Evolutionary conservation across 92 coral and sea anemone species (phyloP).

Genomic region (Epizoanthus illoricatus): DNA sequence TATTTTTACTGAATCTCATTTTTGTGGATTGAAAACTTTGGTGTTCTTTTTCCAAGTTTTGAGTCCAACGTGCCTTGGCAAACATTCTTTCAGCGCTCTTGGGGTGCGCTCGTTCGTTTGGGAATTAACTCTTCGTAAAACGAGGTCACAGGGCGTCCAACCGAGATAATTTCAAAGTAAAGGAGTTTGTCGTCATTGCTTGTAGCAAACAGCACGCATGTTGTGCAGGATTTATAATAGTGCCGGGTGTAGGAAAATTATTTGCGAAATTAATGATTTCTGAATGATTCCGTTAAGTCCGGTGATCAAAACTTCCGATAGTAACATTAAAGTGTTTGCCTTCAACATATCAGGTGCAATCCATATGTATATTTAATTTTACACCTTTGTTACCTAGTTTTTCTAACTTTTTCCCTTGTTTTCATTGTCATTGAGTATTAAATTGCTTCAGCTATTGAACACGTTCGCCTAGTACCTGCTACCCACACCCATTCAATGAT

Average conservation of each 20-base stretch:
- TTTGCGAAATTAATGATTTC: neutral
- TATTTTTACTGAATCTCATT: neutral
- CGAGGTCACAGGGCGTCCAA: conserved; percentile 8
- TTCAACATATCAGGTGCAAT: too few species aligned
- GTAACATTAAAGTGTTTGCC: too few species aligned
- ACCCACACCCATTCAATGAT: too few species aligned
- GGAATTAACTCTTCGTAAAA: neutral
- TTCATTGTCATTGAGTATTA: too few species aligned
- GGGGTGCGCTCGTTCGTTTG: conserved; percentile 17
- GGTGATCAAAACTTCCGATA: neutral
- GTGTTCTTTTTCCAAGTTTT: neutral
- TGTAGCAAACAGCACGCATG: conserved; percentile 7
- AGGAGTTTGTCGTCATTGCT: conserved; percentile 10
- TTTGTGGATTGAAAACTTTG: neutral
- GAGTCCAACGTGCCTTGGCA: neutral
- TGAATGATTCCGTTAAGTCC: neutral
- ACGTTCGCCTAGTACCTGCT: too few species aligned
- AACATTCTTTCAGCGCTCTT: conserved; percentile 10
- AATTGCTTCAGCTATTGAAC: too few species aligned
- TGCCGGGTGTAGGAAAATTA: neutral
- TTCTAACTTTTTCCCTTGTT: too few species aligned
- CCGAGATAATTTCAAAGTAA: conserved; percentile 20
- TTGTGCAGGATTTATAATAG: neutral
- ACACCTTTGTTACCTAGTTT: too few species aligned
- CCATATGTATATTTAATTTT: too few species aligned